These are phyloP conservation scores for Philopotamus ludificatus DNA, from an alignment of 1,140 invertebrate genomes.

Conservation along the genomic window DNA sequence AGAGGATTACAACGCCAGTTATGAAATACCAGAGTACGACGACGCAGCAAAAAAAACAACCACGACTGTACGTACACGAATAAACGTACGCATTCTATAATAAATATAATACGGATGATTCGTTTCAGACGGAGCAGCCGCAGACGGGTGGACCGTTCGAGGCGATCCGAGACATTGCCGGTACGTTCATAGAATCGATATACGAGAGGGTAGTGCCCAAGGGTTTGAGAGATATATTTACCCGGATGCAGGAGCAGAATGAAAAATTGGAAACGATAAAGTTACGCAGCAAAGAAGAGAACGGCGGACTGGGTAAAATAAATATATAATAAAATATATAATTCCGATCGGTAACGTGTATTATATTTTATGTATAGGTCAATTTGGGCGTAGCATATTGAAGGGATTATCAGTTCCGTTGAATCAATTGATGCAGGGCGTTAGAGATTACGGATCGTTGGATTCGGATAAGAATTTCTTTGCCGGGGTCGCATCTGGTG, in stretches of 20 bases:
- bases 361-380: slow-evolving; percentile 43
- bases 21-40: slow-evolving; percentile 20
- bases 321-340: background rate
- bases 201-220: slow-evolving; percentile 52
- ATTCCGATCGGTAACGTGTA: background rate
- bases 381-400: slow-evolving; percentile 52
- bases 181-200: slow-evolving; percentile 52
- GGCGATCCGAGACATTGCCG: slow-evolving; percentile 43
- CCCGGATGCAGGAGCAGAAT: slow-evolving; percentile 50
- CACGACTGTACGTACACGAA: background rate
- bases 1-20: slow-evolving; percentile 18
- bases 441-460: slow-evolving; percentile 50
- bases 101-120: background rate
- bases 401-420: slow-evolving; percentile 50
- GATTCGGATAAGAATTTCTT: slow-evolving; percentile 54
- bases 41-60: background rate
- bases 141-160: slow-evolving; percentile 13
- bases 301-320: slow-evolving; percentile 51
- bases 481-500: slow-evolving; percentile 48
- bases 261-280: slow-evolving; percentile 52
- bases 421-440: slow-evolving; percentile 52
- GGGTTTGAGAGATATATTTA: slow-evolving; percentile 50
- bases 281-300: slow-evolving; percentile 53
- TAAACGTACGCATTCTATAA: background rate
- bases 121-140: slow-evolving; percentile 12